phyloP scores from a whole-genome alignment of 2,888 invertebrate genomes.

The Heliconius charithonia region DNA sequence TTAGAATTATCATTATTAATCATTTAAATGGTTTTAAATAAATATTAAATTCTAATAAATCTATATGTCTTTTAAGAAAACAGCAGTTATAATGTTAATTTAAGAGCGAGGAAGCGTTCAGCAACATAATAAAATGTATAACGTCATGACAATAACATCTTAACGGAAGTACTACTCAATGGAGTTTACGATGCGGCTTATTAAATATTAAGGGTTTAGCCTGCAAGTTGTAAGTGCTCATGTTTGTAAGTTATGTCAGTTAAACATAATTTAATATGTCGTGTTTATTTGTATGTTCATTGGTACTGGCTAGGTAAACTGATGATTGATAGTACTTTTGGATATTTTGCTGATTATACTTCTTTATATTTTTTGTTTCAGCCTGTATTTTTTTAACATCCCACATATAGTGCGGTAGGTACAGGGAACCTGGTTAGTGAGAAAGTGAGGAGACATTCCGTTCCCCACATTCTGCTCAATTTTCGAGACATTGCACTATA shows the following conservation, averaged over 20 bases:
- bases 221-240: neutral
- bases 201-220: conserved; percentile 23
- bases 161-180: conserved; percentile 33
- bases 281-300: neutral
- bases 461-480: neutral
- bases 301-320: neutral
- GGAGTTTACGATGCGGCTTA: conserved; percentile 32
- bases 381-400: neutral
- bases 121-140: conserved; percentile 23
- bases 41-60: neutral
- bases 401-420: neutral
- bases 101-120: conserved; percentile 18
- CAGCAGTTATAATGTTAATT: conserved; percentile 9
- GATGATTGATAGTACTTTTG: no score
- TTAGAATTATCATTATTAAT: neutral
- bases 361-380: neutral
- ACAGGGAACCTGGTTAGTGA: neutral
- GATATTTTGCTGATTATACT: no score
- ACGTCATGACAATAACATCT: conserved; percentile 27
- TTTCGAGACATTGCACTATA: neutral
- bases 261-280: neutral
- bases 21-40: conserved; percentile 4
- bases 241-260: neutral
- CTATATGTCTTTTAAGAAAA: neutral
- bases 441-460: neutral